Base-by-base conservation (phyloP, 1,140 invertebrate genomes). In the Sycobia sp. region DNA sequence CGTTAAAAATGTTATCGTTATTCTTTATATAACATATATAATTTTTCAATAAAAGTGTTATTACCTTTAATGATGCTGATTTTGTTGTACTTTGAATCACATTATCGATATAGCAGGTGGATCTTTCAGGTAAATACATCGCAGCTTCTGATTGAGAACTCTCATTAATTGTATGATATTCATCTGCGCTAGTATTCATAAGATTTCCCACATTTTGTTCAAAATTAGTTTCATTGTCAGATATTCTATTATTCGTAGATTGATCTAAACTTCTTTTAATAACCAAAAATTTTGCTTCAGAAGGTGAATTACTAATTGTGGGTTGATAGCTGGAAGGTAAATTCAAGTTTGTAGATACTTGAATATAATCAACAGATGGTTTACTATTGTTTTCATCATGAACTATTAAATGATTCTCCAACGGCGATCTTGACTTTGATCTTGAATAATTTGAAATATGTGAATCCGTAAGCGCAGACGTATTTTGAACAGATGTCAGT, bases 401-500 rank as follows among this genome's bases (percentile, higher is more conserved):
- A 8, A 27, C 7, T 29, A 8, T 14, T 16, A 9, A 1, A 55
- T 23, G 10, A 23, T 34, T 46, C n/a, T 18, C 3, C n/a, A 46
- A 1, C 10, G 54, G 29, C 23, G 54, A 44, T 46, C 9, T 23
- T 0, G 14, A 18, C 32, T 14, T 23, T 36, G 55, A 14, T 50
- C 49, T 44, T 44, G 25, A 27, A 13, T 11, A 14, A n/a, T 50
- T 39, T 13, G 49, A 61, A 23, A 53, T 50, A 16, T 39, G 36
- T 11, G 8, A 5, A 22, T 39, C 16, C 38, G 22, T n/a, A 36
- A 25, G 36, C 7, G 47, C 23, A 59, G 23, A 39, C 29, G 20
- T 22, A 51, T 44, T 46, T 25, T 44, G 39, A 18, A 23, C 22
- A 38, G 50, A 44, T 41, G 44, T 38, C 0, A 81, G 64, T 1